Conservation (phyloP, 1,140 invertebrate species). For the Drosophila seguyi region DNA sequence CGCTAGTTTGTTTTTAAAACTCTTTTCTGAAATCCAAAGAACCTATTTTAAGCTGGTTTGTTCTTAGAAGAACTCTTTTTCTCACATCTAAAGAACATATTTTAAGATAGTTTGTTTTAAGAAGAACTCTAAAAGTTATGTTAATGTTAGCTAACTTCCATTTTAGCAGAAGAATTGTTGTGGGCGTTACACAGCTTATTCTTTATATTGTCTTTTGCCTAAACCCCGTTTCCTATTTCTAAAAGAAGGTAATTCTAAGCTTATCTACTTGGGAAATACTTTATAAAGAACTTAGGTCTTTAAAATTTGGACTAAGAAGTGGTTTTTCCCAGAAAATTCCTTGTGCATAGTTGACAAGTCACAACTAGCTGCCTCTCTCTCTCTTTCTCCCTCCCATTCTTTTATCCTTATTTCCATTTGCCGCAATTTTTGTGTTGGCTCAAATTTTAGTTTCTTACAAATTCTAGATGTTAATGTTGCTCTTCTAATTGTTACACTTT, state of each 20-base stretch:
- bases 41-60: not conserved
- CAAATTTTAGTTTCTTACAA: slow-evolving; percentile 15
- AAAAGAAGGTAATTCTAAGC: not conserved
- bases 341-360: slow-evolving; percentile 12
- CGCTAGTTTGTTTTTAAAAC: too few relatives aligned
- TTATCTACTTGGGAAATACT: too few relatives aligned
- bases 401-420: slow-evolving; percentile 1
- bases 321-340: not conserved
- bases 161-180: not conserved
- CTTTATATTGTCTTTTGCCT: not conserved
- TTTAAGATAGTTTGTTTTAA: not conserved
- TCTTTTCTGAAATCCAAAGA: not conserved
- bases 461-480: not conserved
- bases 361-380: not conserved
- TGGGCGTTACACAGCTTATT: not conserved
- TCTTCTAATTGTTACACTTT: not conserved
- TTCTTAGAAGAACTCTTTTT: not conserved
- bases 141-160: not conserved
- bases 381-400: not conserved
- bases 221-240: not conserved
- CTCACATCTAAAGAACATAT: not conserved
- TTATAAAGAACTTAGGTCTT: not conserved
- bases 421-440: slow-evolving; percentile 27
- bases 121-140: not conserved
- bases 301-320: not conserved